Evolutionary conservation across 2,113 vertebrate genomes (phyloP).

Genomic region (Platichthys flesus): DNA sequence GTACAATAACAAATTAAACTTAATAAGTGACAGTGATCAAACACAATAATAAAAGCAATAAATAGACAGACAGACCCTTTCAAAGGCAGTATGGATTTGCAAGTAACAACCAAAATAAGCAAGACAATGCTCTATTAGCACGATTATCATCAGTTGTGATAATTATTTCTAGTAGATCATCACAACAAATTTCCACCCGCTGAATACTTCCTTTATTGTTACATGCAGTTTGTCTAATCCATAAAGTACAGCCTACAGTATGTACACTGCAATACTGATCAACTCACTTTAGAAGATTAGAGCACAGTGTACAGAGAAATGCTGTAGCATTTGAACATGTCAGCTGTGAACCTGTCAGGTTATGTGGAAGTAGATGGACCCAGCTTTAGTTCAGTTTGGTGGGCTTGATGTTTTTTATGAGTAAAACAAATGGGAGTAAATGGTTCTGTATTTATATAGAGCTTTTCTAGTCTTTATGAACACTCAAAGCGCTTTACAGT

Average conservation of each 20-base stretch:
- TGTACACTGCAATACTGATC: not conserved
- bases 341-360: too few species aligned
- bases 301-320: not conserved
- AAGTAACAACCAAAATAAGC: conserved; percentile 15
- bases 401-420: conserved; percentile 26
- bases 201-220: conserved; percentile 7
- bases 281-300: not conserved
- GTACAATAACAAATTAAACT: conserved; percentile 68
- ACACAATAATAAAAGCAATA: conserved; percentile 29
- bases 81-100: conserved; percentile 38
- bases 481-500: too few species aligned
- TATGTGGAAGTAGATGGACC: too few species aligned
- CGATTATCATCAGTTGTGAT: conserved; percentile 35
- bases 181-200: conserved; percentile 9
- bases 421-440: conserved; percentile 26
- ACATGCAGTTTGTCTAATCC: not conserved
- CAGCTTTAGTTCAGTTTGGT: conserved; percentile 22
- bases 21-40: conserved; percentile 67
- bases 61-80: conserved; percentile 26
- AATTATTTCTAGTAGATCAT: conserved; percentile 26
- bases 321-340: not conserved
- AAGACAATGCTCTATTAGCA: conserved; percentile 27
- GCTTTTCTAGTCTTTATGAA: too few species aligned
- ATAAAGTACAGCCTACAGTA: not conserved
- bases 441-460: too few species aligned